phyloP scores from a whole-genome alignment of 2,888 invertebrate genomes.

The Agrotis exclamationis region DNA sequence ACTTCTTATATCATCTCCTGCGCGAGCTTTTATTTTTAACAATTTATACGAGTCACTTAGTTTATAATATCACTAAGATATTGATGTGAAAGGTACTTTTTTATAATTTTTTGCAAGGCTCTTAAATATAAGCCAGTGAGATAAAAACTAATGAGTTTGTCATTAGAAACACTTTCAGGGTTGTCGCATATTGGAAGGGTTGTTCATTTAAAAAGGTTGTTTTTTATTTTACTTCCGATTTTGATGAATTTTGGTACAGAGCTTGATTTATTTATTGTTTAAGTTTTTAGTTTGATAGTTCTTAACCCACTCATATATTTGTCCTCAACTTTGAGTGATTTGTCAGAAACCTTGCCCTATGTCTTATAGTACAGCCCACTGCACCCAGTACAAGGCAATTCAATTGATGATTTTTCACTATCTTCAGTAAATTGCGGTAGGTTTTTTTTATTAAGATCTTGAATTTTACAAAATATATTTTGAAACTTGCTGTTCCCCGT shows the following conservation, averaged over 20 bases:
- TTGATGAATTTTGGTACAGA: too few relatives aligned
- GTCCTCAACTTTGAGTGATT: neutral
- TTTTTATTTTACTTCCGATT: too few relatives aligned
- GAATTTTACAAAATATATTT: too few relatives aligned
- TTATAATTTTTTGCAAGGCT: neutral
- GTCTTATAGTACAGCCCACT: too few relatives aligned
- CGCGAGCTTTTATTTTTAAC: neutral
- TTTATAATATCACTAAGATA: neutral
- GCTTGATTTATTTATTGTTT: too few relatives aligned
- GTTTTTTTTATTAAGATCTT: neutral
- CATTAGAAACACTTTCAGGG: slow-evolving; percentile 34
- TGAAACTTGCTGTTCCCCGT: too few relatives aligned
- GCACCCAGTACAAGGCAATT: too few relatives aligned
- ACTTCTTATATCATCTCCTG: too few relatives aligned
- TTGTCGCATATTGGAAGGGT: slow-evolving; percentile 2
- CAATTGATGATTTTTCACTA: too few relatives aligned
- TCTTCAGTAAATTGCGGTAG: neutral
- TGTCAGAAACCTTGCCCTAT: neutral
- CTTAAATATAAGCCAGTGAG: neutral
- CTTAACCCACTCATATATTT: neutral
- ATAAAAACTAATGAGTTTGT: slow-evolving; percentile 28
- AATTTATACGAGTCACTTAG: neutral
- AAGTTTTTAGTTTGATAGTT: too few relatives aligned
- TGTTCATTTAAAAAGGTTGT: too few relatives aligned
- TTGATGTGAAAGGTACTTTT: neutral